Conservation (phyloP, 1,140 invertebrate species). For the Eulimnadia texana region DNA sequence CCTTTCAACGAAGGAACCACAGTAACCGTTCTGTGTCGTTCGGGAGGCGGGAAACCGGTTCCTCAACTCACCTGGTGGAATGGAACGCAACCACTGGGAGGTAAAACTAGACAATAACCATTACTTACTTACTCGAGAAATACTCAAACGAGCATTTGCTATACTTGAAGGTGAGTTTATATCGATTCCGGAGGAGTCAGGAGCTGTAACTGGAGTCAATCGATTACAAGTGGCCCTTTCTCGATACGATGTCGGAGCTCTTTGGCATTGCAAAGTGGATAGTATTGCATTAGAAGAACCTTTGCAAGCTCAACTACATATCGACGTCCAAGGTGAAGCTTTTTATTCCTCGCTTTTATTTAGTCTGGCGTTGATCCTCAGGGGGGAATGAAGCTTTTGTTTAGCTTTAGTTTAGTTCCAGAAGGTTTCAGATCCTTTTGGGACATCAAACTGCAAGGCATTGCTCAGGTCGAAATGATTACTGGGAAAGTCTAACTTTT, state of each 20-base stretch:
- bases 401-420: too few relatives aligned
- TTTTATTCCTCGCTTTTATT: background rate
- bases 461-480: too few relatives aligned
- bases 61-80: constrained; percentile 61
- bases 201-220: constrained; percentile 44
- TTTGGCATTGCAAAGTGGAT: constrained; percentile 49
- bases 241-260: constrained; percentile 55
- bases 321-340: constrained; percentile 65
- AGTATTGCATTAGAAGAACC: constrained; percentile 21
- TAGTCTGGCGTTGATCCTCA: too few relatives aligned
- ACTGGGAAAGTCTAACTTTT: too few relatives aligned
- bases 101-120: too few relatives aligned
- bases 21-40: constrained; percentile 51
- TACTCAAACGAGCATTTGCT: too few relatives aligned
- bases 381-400: too few relatives aligned
- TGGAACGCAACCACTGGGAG: constrained; percentile 43
- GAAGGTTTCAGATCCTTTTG: too few relatives aligned
- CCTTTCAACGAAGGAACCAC: constrained; percentile 51
- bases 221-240: constrained; percentile 48
- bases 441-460: too few relatives aligned
- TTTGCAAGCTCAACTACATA: constrained; percentile 34
- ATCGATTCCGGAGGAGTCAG: constrained; percentile 31
- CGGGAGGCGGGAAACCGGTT: constrained; percentile 56
- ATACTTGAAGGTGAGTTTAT: constrained; percentile 27
- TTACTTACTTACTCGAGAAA: too few relatives aligned